Percentiles rank a stretch among this genome's conserved stretches.
Evolutionary conservation across 2,888 invertebrate species (phyloP).

Genomic region (Poecilus cupreus): DNA sequence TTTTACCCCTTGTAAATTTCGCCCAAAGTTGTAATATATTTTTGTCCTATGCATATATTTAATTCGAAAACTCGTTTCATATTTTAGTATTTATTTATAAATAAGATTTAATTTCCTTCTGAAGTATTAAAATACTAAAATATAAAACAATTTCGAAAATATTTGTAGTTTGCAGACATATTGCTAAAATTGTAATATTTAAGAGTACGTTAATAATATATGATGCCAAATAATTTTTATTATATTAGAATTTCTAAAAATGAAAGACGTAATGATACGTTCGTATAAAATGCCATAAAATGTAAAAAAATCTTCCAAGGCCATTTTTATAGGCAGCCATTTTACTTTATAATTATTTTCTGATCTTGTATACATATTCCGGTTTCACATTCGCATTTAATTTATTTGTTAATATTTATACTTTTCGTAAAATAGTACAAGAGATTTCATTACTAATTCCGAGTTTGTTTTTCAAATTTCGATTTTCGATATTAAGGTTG

Average conservation of each 20-base stretch:
- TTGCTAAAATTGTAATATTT: constrained; percentile 58
- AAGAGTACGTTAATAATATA: constrained; percentile 59
- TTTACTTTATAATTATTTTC: constrained; percentile 50
- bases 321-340: constrained; percentile 57
- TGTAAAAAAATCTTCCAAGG: constrained; percentile 58
- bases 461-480: constrained; percentile 29
- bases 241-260: constrained; percentile 57
- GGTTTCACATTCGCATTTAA: constrained; percentile 34
- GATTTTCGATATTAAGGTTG: constrained; percentile 8
- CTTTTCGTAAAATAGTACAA: constrained; percentile 53
- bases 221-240: constrained; percentile 60
- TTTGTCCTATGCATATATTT: constrained; percentile 57
- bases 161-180: constrained; percentile 55
- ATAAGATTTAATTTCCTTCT: constrained; percentile 21
- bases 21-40: constrained; percentile 59
- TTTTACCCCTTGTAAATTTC: constrained; percentile 58
- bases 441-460: constrained; percentile 44
- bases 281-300: constrained; percentile 56
- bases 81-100: constrained; percentile 55
- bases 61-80: constrained; percentile 43
- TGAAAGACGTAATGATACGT: constrained; percentile 49
- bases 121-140: constrained; percentile 52
- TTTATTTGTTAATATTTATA: constrained; percentile 30
- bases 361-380: constrained; percentile 50
- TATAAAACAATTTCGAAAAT: constrained; percentile 52